phyloP scores from a whole-genome alignment of 2,113 vertebrate species.

The Malaclemys terrapin region DNA sequence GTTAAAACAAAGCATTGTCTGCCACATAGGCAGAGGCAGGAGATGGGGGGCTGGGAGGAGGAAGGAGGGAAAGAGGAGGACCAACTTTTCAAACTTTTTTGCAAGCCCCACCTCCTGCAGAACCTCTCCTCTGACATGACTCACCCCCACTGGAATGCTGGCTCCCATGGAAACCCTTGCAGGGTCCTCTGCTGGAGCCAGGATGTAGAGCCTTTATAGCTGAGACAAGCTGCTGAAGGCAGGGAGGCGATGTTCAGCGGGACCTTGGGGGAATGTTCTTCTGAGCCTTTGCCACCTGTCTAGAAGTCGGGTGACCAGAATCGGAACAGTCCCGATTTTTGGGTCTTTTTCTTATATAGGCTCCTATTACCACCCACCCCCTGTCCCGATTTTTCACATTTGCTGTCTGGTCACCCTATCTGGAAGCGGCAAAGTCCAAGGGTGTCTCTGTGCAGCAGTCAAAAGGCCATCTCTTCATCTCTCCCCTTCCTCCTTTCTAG shows the following conservation, averaged over 20 bases:
- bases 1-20: slow-evolving; percentile 81
- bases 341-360: too few species aligned
- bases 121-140: slow-evolving; percentile 81
- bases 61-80: slow-evolving; percentile 54
- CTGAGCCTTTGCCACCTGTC: slow-evolving; percentile 23
- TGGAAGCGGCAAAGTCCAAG: background rate
- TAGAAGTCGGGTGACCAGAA: background rate
- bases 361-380: too few species aligned
- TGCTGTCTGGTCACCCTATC: background rate
- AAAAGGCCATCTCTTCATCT: background rate
- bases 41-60: slow-evolving; percentile 36
- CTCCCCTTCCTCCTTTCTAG: background rate
- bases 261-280: slow-evolving; percentile 42
- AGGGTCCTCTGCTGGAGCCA: slow-evolving; percentile 67
- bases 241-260: slow-evolving; percentile 23
- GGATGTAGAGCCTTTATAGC: slow-evolving; percentile 62
- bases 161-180: slow-evolving; percentile 87
- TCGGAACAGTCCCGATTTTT: too few species aligned
- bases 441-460: background rate
- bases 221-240: background rate
- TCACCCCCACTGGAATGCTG: slow-evolving; percentile 87
- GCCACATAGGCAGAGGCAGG: slow-evolving; percentile 91
- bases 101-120: slow-evolving; percentile 74
- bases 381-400: too few species aligned
- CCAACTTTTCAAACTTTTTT: slow-evolving; percentile 78